phyloP scores from a whole-genome alignment of 2,113 vertebrate species.

The Hiodon alosoides region DNA sequence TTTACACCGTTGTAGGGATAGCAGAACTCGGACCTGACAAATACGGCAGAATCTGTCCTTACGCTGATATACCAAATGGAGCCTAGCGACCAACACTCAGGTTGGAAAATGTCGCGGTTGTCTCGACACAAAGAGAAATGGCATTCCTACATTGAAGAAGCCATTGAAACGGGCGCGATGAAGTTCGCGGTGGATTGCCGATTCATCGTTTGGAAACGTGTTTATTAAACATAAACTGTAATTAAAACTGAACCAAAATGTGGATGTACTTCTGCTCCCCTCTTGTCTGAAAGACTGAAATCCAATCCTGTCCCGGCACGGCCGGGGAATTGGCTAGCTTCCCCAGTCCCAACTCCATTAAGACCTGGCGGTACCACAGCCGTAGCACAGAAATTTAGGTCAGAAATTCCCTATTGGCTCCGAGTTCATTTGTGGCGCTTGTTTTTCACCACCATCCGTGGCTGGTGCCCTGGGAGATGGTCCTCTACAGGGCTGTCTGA shows the following conservation, averaged over 20 bases:
- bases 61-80: too few relatives aligned
- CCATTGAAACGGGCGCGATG: too few relatives aligned
- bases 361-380: not conserved
- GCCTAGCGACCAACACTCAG: too few relatives aligned
- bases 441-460: not conserved
- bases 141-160: too few relatives aligned
- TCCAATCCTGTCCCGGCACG: not conserved
- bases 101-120: too few relatives aligned
- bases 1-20: too few relatives aligned
- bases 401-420: conserved; percentile 11
- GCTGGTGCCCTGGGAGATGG: conserved; percentile 7
- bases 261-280: not conserved
- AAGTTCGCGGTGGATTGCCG: too few relatives aligned
- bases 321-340: conserved; percentile 7
- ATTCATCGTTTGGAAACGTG: too few relatives aligned
- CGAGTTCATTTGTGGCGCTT: not conserved
- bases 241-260: not conserved
- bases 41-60: too few relatives aligned
- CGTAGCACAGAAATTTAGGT: conserved; percentile 15
- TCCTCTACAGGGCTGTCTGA: not conserved
- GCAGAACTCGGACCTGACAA: too few relatives aligned
- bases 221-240: too few relatives aligned
- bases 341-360: not conserved
- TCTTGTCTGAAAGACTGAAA: not conserved
- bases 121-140: too few relatives aligned